Evolutionary conservation across 1,140 invertebrate species (phyloP).

Genomic region (Drosophila yakuba): DNA sequence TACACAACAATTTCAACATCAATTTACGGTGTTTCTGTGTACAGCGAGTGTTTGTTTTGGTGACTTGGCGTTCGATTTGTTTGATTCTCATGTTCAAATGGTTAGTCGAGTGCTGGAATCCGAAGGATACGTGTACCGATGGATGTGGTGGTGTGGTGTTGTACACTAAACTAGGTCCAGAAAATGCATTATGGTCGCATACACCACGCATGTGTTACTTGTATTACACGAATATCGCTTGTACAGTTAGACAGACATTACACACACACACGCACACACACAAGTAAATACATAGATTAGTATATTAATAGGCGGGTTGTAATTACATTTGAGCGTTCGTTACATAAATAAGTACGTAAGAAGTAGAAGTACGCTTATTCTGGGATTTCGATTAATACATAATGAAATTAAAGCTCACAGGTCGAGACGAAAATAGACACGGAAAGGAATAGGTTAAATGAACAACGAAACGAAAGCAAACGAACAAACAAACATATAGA

Average conservation of each 20-base stretch:
- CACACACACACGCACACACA: slow-evolving; percentile 20
- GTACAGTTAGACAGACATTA: slow-evolving; percentile 33
- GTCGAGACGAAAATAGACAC: slow-evolving; percentile 50
- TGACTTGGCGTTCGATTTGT: slow-evolving; percentile 12
- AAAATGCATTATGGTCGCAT: slow-evolving; percentile 52
- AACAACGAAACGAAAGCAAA: slow-evolving; percentile 63
- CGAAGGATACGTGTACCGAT: slow-evolving; percentile 48
- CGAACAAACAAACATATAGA: slow-evolving; percentile 69
- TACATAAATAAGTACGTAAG: slow-evolving; percentile 46
- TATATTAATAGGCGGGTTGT: slow-evolving; percentile 36
- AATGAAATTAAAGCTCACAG: slow-evolving; percentile 35
- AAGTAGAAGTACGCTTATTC: slow-evolving; percentile 42
- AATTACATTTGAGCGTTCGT: slow-evolving; percentile 55
- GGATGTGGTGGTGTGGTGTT: slow-evolving; percentile 17
- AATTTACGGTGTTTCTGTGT: slow-evolving; percentile 54
- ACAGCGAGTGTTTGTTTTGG: slow-evolving; percentile 12
- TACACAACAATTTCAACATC: slow-evolving; percentile 59
- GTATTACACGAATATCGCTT: slow-evolving; percentile 21
- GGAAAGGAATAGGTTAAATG: slow-evolving; percentile 39
- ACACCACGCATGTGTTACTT: slow-evolving; percentile 26
- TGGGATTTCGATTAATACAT: slow-evolving; percentile 49
- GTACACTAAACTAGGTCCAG: slow-evolving; percentile 51
- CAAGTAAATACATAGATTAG: slow-evolving; percentile 18
- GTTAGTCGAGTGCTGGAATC: slow-evolving; percentile 30
- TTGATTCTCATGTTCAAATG: slow-evolving; percentile 21